Percentiles rank a stretch among this genome's conserved stretches.
These are phyloP conservation scores for Chrosomus eos DNA, from an alignment of 2,797 vertebrate species.

Conservation along the genomic window DNA sequence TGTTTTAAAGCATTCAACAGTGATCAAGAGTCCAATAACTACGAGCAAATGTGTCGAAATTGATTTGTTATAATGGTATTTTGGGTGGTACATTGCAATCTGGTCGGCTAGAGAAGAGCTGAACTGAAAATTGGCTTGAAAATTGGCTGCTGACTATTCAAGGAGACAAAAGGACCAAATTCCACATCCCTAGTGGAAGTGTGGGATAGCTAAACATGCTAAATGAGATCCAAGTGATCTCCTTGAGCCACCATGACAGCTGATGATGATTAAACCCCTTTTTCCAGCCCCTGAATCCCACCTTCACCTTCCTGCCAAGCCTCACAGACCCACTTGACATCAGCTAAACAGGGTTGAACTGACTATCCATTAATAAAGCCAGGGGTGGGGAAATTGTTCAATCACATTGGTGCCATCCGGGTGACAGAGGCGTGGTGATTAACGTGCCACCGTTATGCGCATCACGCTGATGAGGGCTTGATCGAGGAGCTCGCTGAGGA, in stretches of 20 bases:
- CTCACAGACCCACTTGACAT: not conserved
- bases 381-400: conserved; percentile 27
- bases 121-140: not conserved
- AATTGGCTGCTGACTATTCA: not conserved
- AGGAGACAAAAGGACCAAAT: not conserved
- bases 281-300: not conserved
- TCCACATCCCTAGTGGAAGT: not conserved
- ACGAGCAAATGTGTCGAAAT: not conserved
- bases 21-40: not conserved
- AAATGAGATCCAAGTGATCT: conserved; percentile 15
- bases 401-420: conserved; percentile 8
- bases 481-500: conserved; percentile 3
- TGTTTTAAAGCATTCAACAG: not conserved
- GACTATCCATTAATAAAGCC: conserved; percentile 10
- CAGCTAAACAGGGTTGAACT: not conserved
- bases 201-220: conserved; percentile 1
- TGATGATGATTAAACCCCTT: conserved; percentile 8
- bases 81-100: not conserved
- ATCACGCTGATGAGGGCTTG: conserved; percentile 2
- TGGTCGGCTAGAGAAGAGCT: not conserved
- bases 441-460: conserved; percentile 9
- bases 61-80: not conserved
- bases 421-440: conserved; percentile 22
- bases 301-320: not conserved
- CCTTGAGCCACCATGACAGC: not conserved